A percentile compares a stretch with the other conserved stretches of the same genome.
phyloP scores from a whole-genome alignment of 2,797 vertebrate species.

The Epinephelus awoara region DNA sequence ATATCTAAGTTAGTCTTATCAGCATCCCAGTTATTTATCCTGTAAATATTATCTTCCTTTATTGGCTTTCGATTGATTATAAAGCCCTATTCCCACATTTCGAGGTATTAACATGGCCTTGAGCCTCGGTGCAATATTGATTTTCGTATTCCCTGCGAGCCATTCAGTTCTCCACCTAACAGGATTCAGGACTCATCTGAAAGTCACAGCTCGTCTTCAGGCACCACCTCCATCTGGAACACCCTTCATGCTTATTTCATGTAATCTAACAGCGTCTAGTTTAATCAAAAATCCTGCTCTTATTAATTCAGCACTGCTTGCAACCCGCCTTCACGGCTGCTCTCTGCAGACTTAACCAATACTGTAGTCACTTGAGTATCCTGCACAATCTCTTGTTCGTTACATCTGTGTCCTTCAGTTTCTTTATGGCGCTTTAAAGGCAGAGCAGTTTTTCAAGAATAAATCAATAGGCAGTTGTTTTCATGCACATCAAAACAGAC shows the following conservation, averaged over 20 bases:
- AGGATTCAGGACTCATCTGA: conserved; percentile 4
- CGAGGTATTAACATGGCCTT: conserved; percentile 4
- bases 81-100: conserved; percentile 24
- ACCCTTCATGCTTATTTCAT: not conserved
- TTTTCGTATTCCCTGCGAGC: conserved; percentile 14
- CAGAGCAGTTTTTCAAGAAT: not conserved
- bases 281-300: conserved; percentile 1
- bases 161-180: conserved; percentile 1
- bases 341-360: not conserved
- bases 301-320: not conserved
- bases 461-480: conserved; percentile 5
- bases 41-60: conserved; percentile 2
- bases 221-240: conserved; percentile 7
- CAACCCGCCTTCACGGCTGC: not conserved
- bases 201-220: conserved; percentile 21
- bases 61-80: conserved; percentile 24
- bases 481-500: conserved; percentile 19
- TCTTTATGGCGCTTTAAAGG: not conserved
- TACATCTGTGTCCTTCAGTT: not conserved
- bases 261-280: not conserved
- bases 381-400: not conserved
- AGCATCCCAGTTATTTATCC: not conserved
- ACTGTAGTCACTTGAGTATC: not conserved
- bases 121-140: conserved; percentile 34
- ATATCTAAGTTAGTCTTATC: not conserved